Evolutionary conservation across 2,888 invertebrate species (phyloP).

Genomic region (Lepidonotus clava): DNA sequence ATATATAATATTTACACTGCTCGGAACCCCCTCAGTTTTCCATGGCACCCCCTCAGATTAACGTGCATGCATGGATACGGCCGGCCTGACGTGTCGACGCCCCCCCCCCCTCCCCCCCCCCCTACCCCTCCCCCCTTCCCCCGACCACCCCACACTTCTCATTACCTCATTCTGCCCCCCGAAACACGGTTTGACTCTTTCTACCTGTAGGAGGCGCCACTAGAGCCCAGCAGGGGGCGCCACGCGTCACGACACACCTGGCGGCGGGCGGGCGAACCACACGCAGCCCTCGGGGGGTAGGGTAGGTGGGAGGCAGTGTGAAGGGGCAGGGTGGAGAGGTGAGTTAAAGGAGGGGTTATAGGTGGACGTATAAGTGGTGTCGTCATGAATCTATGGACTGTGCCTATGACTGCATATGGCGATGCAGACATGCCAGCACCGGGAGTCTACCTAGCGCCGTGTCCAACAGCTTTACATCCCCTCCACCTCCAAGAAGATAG

Average conservation of each 20-base stretch:
- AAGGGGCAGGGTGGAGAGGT: neutral
- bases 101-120: neutral
- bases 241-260: conserved; percentile 28
- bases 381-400: too few relatives aligned
- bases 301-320: neutral
- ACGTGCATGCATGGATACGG: neutral
- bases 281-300: neutral
- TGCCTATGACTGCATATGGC: too few relatives aligned
- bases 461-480: too few relatives aligned
- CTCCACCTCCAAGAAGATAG: too few relatives aligned
- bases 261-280: conserved; percentile 8
- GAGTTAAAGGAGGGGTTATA: neutral
- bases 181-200: conserved; percentile 25
- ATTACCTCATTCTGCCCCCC: neutral
- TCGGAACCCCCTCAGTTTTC: neutral
- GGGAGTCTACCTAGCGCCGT: too few relatives aligned
- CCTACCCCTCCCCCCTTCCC: neutral
- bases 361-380: too few relatives aligned
- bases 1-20: neutral
- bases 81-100: neutral
- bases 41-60: neutral
- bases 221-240: neutral
- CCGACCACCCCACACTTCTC: neutral
- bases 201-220: neutral
- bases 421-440: too few relatives aligned